phyloP scores from a whole-genome alignment of 2,888 invertebrate genomes.

The Allolobophora icterica region DNA sequence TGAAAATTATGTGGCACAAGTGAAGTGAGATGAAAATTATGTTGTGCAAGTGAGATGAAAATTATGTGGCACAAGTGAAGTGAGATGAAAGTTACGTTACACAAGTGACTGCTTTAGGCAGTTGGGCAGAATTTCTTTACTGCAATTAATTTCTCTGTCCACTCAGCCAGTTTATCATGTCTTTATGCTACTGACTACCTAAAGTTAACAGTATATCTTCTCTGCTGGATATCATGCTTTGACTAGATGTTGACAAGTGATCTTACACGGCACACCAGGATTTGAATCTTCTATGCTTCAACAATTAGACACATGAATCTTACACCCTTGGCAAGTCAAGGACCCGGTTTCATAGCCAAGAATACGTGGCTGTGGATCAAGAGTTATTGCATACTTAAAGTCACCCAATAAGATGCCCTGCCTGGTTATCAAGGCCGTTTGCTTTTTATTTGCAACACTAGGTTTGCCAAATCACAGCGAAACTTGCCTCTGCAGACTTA shows the following conservation, averaged over 20 bases:
- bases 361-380: not conserved
- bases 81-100: no score
- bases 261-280: not conserved
- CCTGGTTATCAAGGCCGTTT: not conserved
- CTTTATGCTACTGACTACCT: not conserved
- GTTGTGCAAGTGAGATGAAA: no score
- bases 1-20: no score
- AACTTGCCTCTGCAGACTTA: not conserved
- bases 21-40: no score
- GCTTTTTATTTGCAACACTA: not conserved
- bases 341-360: not conserved
- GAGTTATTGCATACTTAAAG: not conserved
- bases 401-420: not conserved
- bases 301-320: constrained; percentile 9
- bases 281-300: not conserved
- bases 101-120: not conserved
- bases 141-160: not conserved
- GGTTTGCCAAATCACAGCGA: not conserved
- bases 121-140: not conserved
- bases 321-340: not conserved
- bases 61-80: no score
- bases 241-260: not conserved
- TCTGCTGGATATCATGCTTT: not conserved
- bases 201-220: not conserved
- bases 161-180: not conserved